phyloP scores from a whole-genome alignment of 1,140 invertebrate species.

The Mylabris phalerata region DNA sequence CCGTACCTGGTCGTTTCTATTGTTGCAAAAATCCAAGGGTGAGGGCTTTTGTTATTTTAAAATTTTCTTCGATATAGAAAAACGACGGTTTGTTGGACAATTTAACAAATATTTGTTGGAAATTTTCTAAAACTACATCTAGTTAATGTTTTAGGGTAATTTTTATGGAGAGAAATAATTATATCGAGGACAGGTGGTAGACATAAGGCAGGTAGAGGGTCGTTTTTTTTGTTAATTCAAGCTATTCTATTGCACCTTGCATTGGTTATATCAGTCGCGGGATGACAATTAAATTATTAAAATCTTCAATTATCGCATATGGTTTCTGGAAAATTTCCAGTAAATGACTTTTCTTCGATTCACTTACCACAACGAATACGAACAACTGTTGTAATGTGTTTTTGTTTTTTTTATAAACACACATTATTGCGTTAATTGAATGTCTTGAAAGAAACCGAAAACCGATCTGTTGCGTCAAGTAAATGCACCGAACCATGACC shows the following conservation, averaged over 20 bases:
- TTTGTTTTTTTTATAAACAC: neutral
- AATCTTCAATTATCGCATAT: slow-evolving; percentile 5
- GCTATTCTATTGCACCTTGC: slow-evolving; percentile 12
- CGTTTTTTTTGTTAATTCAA: slow-evolving; percentile 3
- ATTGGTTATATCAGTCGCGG: neutral
- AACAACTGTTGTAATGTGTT: neutral
- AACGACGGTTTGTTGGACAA: too few relatives aligned
- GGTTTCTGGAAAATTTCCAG: neutral
- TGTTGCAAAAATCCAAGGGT: too few relatives aligned
- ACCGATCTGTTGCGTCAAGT: slow-evolving; percentile 15
- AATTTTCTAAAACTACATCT: too few relatives aligned
- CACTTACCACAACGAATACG: neutral
- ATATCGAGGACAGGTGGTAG: slow-evolving; percentile 13
- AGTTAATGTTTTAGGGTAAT: slow-evolving; percentile 17
- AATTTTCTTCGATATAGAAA: too few relatives aligned
- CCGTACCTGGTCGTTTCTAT: too few relatives aligned
- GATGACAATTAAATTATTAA: slow-evolving; percentile 8
- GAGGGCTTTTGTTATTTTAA: too few relatives aligned
- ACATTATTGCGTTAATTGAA: slow-evolving; percentile 10
- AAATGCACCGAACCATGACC: neutral
- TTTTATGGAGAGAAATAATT: slow-evolving; percentile 10
- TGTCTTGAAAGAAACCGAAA: slow-evolving; percentile 15
- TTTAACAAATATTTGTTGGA: too few relatives aligned
- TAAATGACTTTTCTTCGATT: neutral
- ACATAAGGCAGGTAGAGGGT: slow-evolving; percentile 16